A percentile compares a stretch with the other conserved stretches of the same genome.
These are phyloP conservation scores for Heliconius charithonia DNA, from an alignment of 2,888 invertebrate genomes.

Conservation along the genomic window DNA sequence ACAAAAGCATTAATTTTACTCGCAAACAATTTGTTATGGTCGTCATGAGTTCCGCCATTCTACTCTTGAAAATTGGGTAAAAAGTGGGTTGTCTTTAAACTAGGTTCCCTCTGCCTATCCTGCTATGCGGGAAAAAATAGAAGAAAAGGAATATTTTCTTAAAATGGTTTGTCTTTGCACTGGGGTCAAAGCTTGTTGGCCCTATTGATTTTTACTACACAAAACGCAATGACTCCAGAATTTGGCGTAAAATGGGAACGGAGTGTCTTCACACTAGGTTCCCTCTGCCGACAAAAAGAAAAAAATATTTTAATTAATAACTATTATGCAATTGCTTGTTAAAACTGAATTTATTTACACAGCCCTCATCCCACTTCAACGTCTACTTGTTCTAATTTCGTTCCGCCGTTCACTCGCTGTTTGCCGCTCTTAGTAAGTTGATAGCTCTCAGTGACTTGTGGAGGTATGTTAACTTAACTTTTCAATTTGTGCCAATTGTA, in stretches of 20 bases:
- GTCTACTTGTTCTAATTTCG: constrained; percentile 32
- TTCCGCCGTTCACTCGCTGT: constrained; percentile 26
- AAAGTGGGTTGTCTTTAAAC: no score
- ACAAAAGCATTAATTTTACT: no score
- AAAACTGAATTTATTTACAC: constrained; percentile 30
- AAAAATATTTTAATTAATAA: background rate
- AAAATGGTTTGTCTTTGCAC: background rate
- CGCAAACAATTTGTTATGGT: no score
- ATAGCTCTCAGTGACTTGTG: constrained; percentile 33
- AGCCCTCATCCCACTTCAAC: constrained; percentile 10
- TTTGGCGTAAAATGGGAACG: background rate
- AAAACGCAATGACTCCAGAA: no score
- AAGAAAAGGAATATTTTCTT: no score
- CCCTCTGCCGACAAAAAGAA: background rate
- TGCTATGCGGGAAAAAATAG: no score
- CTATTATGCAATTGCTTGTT: background rate
- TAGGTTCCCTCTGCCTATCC: no score
- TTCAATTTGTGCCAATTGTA: constrained; percentile 33
- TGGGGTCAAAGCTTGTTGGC: background rate
- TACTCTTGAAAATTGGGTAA: no score
- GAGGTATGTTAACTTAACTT: constrained; percentile 28
- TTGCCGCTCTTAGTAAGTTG: constrained; percentile 40
- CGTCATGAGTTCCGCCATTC: no score
- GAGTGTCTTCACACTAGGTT: background rate
- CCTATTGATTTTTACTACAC: no score